Evolutionary conservation across 2,113 vertebrate species (phyloP).

Genomic region (Fregata magnificens): DNA sequence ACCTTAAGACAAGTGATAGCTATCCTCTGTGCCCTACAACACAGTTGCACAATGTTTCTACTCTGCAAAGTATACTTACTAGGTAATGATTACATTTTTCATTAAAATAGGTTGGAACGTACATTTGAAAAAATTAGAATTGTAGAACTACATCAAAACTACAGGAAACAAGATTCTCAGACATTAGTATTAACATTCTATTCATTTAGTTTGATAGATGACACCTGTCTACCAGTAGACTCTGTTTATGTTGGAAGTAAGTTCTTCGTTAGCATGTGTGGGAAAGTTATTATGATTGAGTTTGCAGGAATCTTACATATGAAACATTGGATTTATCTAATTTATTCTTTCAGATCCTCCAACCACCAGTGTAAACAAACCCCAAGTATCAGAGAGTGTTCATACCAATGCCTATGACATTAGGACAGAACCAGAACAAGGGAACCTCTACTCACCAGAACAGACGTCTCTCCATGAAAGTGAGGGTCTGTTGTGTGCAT

Average conservation of each 20-base stretch:
- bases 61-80: neutral
- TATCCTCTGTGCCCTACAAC: neutral
- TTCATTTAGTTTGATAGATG: neutral
- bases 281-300: neutral
- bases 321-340: neutral
- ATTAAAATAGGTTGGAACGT: neutral
- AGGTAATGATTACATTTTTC: neutral
- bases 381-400: conserved; percentile 81
- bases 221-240: neutral
- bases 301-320: neutral
- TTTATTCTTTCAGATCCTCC: conserved; percentile 82
- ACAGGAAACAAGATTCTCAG: neutral
- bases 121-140: neutral
- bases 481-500: conserved; percentile 92
- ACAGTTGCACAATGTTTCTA: neutral
- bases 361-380: conserved; percentile 77
- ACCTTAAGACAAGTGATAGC: neutral
- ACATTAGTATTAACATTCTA: neutral
- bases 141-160: neutral
- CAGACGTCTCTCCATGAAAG: conserved; percentile 96
- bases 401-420: conserved; percentile 87
- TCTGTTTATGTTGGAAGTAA: neutral
- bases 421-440: conserved; percentile 87
- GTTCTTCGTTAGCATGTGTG: neutral
- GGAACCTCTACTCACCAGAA: conserved; percentile 88